Evolutionary conservation across 2,113 vertebrate genomes (phyloP).

Genomic region (Anser brachyrhynchus): DNA sequence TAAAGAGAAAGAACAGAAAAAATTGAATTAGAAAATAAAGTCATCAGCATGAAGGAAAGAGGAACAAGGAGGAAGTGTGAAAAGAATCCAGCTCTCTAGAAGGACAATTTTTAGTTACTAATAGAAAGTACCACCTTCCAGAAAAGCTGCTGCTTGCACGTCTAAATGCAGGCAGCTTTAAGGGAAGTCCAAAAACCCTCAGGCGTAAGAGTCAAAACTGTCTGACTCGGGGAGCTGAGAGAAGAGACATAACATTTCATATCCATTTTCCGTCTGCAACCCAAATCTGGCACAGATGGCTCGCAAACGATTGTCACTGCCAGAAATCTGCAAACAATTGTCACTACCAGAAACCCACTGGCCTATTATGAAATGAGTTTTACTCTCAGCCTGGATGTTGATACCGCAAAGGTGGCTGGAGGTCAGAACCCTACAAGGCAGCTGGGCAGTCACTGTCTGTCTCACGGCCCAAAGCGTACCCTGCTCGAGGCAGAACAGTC

Average conservation of each 20-base stretch:
- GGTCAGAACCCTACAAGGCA: not conserved
- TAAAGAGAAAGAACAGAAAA: not conserved
- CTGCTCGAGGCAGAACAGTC: not conserved
- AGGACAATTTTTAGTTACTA: constrained; percentile 5
- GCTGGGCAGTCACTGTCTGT: not conserved
- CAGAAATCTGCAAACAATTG: constrained; percentile 16
- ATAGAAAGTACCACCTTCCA: constrained; percentile 8
- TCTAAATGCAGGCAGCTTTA: not conserved
- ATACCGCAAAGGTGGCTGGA: rapidly evolving
- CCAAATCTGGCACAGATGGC: constrained; percentile 43
- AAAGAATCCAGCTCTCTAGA: constrained; percentile 23
- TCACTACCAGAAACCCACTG: not conserved
- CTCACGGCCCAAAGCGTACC: rapidly evolving
- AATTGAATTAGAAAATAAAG: constrained; percentile 32
- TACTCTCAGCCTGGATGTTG: not conserved
- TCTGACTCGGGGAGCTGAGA: not conserved
- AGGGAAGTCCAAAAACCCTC: not conserved
- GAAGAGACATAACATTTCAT: not conserved
- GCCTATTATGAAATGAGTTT: not conserved
- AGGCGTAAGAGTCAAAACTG: not conserved
- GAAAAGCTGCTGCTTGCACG: not conserved
- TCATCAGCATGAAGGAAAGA: not conserved
- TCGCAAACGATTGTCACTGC: not conserved
- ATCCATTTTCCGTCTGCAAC: not conserved
- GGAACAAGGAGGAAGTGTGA: not conserved